phyloP scores from a whole-genome alignment of 2,888 invertebrate genomes.

The Tridacna gigas region DNA sequence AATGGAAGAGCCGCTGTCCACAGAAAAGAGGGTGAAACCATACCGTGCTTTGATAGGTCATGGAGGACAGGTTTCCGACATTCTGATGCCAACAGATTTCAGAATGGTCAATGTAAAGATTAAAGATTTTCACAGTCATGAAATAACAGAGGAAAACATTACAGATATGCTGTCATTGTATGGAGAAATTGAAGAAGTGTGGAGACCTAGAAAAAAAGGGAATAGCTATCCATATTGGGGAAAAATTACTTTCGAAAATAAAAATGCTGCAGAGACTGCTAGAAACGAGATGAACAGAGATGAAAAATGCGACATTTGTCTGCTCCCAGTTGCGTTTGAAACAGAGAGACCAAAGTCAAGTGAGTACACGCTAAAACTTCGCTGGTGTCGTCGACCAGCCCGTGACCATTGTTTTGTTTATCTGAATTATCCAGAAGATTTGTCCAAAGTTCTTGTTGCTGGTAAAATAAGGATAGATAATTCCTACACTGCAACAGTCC shows the following conservation, averaged over 20 bases:
- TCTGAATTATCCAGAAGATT: constrained; percentile 56
- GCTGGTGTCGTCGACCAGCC: constrained; percentile 70
- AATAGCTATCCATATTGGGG: constrained; percentile 68
- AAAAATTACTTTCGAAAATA: constrained; percentile 65
- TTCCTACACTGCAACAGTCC: not conserved
- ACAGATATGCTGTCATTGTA: constrained; percentile 39
- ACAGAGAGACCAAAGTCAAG: not conserved
- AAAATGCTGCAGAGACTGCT: constrained; percentile 58
- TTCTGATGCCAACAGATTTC: constrained; percentile 73
- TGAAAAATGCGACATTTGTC: constrained; percentile 17
- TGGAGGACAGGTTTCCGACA: constrained; percentile 66
- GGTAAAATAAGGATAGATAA: not conserved
- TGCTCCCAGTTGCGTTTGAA: constrained; percentile 29
- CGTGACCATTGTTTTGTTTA: constrained; percentile 71
- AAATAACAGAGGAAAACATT: constrained; percentile 27
- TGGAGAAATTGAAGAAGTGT: constrained; percentile 65
- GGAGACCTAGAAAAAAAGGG: constrained; percentile 49
- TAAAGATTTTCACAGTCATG: constrained; percentile 36
- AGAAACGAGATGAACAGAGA: constrained; percentile 45
- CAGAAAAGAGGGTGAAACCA: constrained; percentile 40
- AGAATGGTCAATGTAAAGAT: constrained; percentile 64
- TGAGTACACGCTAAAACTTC: constrained; percentile 66
- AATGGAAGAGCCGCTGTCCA: constrained; percentile 55
- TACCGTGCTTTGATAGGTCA: constrained; percentile 67
- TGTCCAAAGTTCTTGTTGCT: constrained; percentile 20